Evolutionary conservation across 2,113 vertebrate genomes (phyloP).

Genomic region (Otus sunia): DNA sequence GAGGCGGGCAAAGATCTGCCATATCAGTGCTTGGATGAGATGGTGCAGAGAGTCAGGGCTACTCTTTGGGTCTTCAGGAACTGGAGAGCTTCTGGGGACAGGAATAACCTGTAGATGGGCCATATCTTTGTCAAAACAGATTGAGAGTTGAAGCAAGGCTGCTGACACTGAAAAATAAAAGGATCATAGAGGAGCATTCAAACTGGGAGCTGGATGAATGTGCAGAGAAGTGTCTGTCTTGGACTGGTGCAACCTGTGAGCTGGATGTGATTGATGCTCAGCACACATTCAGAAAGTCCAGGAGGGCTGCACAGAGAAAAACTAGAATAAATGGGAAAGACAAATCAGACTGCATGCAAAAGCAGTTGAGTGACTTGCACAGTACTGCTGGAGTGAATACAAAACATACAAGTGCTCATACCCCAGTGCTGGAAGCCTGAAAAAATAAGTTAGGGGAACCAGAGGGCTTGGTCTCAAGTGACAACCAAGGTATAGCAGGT

Average conservation of each 20-base stretch:
- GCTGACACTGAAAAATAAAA: neutral
- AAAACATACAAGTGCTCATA: neutral
- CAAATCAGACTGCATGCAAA: neutral
- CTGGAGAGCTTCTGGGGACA: neutral
- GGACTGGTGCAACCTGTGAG: neutral
- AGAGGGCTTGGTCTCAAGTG: neutral
- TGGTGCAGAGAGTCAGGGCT: neutral
- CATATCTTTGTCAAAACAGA: neutral
- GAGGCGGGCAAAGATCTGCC: neutral
- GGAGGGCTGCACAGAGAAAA: neutral
- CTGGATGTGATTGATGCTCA: neutral
- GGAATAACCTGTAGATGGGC: neutral
- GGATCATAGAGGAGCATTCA: neutral
- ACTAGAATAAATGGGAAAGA: neutral
- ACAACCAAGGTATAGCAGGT: neutral
- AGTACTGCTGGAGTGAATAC: neutral
- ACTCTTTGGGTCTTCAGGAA: neutral
- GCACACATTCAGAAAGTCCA: neutral
- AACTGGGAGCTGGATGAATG: neutral
- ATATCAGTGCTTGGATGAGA: neutral
- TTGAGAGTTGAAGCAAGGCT: neutral
- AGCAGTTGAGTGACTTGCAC: neutral
- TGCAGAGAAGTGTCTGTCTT: neutral
- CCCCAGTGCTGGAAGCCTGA: neutral
- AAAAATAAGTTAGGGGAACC: neutral